A percentile compares a stretch with the other conserved stretches of the same genome.
These are phyloP conservation scores for Acanthosepion lycidas DNA, from an alignment of 2,888 invertebrate species.

Conservation along the genomic window DNA sequence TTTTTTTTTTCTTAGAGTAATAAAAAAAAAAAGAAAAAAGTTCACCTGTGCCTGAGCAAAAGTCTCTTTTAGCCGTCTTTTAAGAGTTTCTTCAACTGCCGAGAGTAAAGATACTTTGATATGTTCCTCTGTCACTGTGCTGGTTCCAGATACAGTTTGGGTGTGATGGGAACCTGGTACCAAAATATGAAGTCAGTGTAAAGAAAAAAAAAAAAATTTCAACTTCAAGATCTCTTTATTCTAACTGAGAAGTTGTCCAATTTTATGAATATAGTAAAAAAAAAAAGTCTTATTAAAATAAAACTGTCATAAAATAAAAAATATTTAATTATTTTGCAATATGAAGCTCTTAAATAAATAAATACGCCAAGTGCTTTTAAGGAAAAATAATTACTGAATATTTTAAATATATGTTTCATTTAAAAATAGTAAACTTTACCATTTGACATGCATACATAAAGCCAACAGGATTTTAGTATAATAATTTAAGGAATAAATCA, in stretches of 20 bases:
- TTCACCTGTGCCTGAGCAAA: conserved; percentile 86
- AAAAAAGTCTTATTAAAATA: too few species aligned
- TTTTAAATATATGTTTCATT: neutral
- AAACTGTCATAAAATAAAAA: neutral
- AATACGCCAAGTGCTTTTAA: neutral
- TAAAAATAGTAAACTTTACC: neutral
- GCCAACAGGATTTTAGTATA: neutral
- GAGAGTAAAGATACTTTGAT: conserved; percentile 93
- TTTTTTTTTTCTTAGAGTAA: too few species aligned
- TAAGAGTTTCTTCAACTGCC: conserved; percentile 95
- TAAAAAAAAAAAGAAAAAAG: neutral
- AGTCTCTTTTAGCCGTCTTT: conserved; percentile 89
- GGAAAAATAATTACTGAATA: neutral
- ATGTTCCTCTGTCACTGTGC: conserved; percentile 85
- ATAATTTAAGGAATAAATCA: neutral
- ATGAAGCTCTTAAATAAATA: neutral
- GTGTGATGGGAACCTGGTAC: conserved; percentile 50
- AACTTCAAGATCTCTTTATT: neutral
- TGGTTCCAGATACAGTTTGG: conserved; percentile 53
- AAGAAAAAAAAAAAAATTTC: conserved; percentile 11
- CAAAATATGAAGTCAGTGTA: conserved; percentile 51
- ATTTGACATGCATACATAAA: neutral
- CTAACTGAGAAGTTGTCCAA: neutral
- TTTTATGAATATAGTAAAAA: too few species aligned
- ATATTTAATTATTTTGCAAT: neutral